Conservation (phyloP, 2,888 invertebrate genomes). For the Orgyia antiqua region DNA sequence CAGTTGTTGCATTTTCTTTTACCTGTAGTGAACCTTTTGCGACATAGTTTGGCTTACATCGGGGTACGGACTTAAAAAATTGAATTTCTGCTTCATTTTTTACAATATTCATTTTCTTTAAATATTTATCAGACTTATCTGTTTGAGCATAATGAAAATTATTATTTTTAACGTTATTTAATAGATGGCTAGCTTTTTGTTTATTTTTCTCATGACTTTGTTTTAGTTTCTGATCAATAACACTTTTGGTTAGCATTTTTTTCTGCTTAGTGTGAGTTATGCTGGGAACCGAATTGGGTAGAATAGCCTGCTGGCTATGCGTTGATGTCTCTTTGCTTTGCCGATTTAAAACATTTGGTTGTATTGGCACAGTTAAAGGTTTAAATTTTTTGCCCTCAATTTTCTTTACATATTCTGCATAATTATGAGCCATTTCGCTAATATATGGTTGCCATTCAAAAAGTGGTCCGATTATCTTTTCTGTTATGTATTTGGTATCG, state of each 20-base stretch:
- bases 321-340: constrained; percentile 31
- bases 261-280: constrained; percentile 35
- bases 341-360: constrained; percentile 51
- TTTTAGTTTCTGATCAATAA: constrained; percentile 55
- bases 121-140: constrained; percentile 40
- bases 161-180: constrained; percentile 48
- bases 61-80: constrained; percentile 27
- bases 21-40: constrained; percentile 31
- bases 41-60: constrained; percentile 26
- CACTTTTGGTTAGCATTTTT: constrained; percentile 54
- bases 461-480: constrained; percentile 69
- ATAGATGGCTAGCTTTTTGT: constrained; percentile 43
- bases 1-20: constrained; percentile 68
- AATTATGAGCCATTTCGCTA: constrained; percentile 57
- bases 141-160: constrained; percentile 43
- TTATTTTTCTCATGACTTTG: constrained; percentile 51
- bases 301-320: constrained; percentile 2
- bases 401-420: constrained; percentile 50
- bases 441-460: constrained; percentile 66
- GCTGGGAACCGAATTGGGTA: constrained; percentile 47
- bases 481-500: constrained; percentile 68
- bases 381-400: constrained; percentile 45
- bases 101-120: constrained; percentile 35
- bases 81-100: constrained; percentile 41
- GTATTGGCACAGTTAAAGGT: constrained; percentile 49